Base-by-base conservation (phyloP, 2,113 vertebrate genomes). In the Tupaia tana region DNA sequence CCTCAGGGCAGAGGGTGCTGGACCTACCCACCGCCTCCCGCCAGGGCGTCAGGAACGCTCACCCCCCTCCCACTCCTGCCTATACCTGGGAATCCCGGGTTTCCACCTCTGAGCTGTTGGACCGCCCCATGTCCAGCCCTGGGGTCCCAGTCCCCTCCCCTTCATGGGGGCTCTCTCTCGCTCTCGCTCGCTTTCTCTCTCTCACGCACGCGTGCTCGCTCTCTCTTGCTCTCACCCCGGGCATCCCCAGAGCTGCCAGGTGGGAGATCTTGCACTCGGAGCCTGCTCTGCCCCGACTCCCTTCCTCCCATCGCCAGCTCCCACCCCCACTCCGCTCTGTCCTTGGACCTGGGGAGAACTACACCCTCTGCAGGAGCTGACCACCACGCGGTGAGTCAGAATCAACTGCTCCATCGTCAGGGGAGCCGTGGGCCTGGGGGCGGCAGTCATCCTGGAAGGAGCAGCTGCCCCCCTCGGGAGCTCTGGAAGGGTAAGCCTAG, bases 91-190 rank as follows among this genome's bases (percentile, higher is more conserved):
- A 29, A 8, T 25, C 9, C 77, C 9, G 1, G 9, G 3, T 31
- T 25, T 16, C 78, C 19, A 0, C 29, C 67, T 61, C 22, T 56
- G 31, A 20, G 71, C 27, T 52, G 66, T 20, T 56, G 22, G 15
- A 9, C 59, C 61, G 0, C 10, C 54, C 9, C 7, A 9, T 29
- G 56, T 31, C 25, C 29, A 75, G 31, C 56, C 75, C 5, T 4
- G 9, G 54, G 10, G 1, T 52, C 27, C 22, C 25, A 0, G 4
- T 7, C 59, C 9, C 12, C 24, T n/a, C 24, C 25, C 0, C 1
- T 6, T 5, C 0, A 2, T 12, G 14, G 16, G 1, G 59, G 64
- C 0, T 0, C 20, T 31, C 19, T 0, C 0, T 0, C 20, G 29
- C 27, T 25, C 16, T 22, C 29, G 5, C 43, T 3, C 43, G 43